Evolutionary conservation across 2,113 vertebrate genomes (phyloP).

Genomic region (Petrocephalus zakoni): DNA sequence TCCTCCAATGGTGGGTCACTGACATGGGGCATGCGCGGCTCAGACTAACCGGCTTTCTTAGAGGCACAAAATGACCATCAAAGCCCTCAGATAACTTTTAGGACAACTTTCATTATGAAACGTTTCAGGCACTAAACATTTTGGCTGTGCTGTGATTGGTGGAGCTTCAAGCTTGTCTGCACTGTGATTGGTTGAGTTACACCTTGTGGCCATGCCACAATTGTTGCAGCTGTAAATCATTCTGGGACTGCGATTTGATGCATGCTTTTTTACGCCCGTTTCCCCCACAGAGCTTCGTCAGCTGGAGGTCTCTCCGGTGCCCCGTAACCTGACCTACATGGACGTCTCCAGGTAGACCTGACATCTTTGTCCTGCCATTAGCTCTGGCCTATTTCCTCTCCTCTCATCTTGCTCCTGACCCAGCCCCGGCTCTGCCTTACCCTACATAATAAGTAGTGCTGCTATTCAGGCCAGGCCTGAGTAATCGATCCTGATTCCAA

Average conservation of each 20-base stretch:
- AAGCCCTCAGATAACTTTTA: neutral
- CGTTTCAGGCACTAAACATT: neutral
- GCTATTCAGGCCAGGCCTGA: neutral
- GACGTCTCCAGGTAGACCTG: slow-evolving; percentile 87
- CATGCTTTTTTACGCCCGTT: slow-evolving; percentile 8
- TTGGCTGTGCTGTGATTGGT: neutral
- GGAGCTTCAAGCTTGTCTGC: neutral
- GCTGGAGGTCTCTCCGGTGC: slow-evolving; percentile 82
- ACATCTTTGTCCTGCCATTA: neutral
- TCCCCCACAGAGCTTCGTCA: slow-evolving; percentile 72
- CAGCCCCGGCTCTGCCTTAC: neutral
- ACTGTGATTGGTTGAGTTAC: neutral
- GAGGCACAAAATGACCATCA: neutral
- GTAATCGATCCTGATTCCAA: neutral
- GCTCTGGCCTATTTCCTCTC: neutral
- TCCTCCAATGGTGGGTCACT: slow-evolving; percentile 76
- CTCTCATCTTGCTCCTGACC: neutral
- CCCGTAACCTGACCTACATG: slow-evolving; percentile 80
- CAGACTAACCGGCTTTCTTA: neutral
- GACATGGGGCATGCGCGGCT: neutral
- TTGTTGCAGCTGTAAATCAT: neutral
- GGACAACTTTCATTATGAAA: neutral
- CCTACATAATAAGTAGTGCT: neutral
- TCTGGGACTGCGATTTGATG: neutral
- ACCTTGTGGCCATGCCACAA: neutral